phyloP scores from a whole-genome alignment of 2,113 vertebrate genomes.

The Oenanthe oenanthe region DNA sequence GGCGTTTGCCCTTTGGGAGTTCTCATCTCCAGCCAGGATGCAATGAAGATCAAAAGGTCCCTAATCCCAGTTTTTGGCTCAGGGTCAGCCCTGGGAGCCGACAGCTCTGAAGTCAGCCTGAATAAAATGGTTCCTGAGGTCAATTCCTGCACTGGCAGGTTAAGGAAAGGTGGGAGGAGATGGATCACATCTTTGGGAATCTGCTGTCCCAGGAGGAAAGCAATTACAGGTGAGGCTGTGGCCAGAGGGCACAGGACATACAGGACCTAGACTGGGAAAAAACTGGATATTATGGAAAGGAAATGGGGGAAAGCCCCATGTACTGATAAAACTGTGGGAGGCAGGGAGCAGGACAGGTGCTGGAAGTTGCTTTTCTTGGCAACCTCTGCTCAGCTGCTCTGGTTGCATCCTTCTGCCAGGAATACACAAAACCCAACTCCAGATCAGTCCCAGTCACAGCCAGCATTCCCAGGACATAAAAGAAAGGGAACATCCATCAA shows the following conservation, averaged over 20 bases:
- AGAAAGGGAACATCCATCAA: not conserved
- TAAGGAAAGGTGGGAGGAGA: not conserved
- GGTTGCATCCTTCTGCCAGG: not conserved
- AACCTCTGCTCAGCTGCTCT: not conserved
- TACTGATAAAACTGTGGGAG: not conserved
- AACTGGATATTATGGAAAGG: not conserved
- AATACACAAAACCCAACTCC: not conserved
- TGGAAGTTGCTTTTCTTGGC: not conserved
- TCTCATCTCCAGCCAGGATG: not conserved
- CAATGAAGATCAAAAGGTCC: not conserved
- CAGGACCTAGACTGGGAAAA: not conserved
- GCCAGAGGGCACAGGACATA: not conserved
- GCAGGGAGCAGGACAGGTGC: not conserved
- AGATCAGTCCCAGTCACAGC: not conserved
- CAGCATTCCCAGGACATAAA: not conserved
- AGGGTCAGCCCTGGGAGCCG: not conserved
- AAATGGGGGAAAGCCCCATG: accelerated
- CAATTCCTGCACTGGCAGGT: not conserved
- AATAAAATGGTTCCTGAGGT: not conserved
- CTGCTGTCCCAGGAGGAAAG: not conserved
- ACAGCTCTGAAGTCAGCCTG: not conserved
- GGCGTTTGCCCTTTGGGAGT: not conserved
- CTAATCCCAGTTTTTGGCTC: not conserved
- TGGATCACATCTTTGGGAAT: not conserved
- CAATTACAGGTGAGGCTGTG: not conserved